Evolutionary conservation across 2,113 vertebrate genomes (phyloP).

Genomic region (Psittacula cyanocephala): DNA sequence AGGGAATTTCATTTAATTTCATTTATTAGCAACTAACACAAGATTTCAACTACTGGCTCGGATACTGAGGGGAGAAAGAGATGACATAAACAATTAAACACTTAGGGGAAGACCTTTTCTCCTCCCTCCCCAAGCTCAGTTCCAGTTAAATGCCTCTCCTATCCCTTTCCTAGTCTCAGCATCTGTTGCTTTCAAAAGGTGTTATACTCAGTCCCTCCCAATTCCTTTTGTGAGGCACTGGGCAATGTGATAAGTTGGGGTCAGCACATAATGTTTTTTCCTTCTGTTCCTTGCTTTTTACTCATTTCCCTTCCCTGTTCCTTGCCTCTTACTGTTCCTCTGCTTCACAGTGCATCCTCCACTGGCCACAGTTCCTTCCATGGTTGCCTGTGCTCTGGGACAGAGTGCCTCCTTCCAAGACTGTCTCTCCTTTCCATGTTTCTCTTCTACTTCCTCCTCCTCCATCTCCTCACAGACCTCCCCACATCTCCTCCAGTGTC

Average conservation of each 20-base stretch:
- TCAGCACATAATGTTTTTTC: neutral
- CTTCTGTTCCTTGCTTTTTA: neutral
- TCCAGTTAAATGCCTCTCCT: neutral
- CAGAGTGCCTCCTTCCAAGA: neutral
- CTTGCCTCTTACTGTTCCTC: neutral
- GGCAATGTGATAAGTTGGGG: neutral
- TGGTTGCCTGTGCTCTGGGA: neutral
- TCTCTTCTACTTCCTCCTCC: neutral
- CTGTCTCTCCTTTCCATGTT: neutral
- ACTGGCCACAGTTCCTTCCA: neutral
- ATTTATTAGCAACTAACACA: neutral
- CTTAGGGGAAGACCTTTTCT: neutral
- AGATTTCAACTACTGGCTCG: neutral
- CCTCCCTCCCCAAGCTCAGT: neutral
- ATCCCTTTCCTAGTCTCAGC: neutral
- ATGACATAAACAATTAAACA: neutral
- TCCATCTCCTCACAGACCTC: neutral
- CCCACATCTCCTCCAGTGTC: neutral
- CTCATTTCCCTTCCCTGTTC: neutral
- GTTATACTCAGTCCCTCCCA: fast-evolving
- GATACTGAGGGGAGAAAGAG: neutral
- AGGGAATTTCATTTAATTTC: neutral
- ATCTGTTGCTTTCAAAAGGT: neutral
- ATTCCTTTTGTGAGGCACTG: neutral
- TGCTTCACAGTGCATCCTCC: neutral